Conservation (phyloP, 1,140 invertebrate species). For the Magallana gigas region DNA sequence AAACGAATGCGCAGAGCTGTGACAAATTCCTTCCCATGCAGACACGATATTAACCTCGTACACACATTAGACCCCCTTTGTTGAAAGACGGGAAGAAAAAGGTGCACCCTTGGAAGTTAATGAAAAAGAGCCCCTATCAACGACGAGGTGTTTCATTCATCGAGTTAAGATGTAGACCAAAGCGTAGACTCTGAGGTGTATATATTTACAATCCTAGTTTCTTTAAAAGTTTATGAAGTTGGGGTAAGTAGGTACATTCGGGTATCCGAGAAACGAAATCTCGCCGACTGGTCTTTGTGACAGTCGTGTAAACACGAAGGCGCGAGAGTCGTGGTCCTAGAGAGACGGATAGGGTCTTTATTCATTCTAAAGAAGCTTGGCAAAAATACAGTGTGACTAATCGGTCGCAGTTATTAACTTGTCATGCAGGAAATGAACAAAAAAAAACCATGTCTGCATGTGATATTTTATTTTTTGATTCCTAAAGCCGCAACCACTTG, state of each 20-base stretch:
- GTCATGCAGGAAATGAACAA: slow-evolving; percentile 9
- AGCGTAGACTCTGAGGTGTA: background rate
- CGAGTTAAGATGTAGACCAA: slow-evolving; percentile 11
- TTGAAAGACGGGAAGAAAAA: background rate
- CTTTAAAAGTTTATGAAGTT: background rate
- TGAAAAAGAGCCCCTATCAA: background rate
- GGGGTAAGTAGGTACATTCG: background rate
- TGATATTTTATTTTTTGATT: background rate
- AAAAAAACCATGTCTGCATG: background rate
- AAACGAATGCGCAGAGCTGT: too few relatives aligned
- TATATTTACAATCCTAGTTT: slow-evolving; percentile 1
- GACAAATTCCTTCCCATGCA: too few relatives aligned
- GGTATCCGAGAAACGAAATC: slow-evolving; percentile 6
- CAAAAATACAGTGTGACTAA: background rate
- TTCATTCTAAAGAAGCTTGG: background rate
- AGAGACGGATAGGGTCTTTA: background rate
- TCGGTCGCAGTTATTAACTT: slow-evolving; percentile 7
- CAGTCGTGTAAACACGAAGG: background rate
- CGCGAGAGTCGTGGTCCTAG: background rate
- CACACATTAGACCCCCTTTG: too few relatives aligned
- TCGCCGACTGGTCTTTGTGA: background rate
- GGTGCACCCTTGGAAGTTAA: background rate
- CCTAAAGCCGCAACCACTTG: background rate
- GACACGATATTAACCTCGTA: too few relatives aligned
- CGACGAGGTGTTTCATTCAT: background rate